A percentile compares a stretch with the other conserved stretches of the same genome.
These are phyloP conservation scores for Microchrysa polita DNA, from an alignment of 2,888 invertebrate species.

Conservation along the genomic window DNA sequence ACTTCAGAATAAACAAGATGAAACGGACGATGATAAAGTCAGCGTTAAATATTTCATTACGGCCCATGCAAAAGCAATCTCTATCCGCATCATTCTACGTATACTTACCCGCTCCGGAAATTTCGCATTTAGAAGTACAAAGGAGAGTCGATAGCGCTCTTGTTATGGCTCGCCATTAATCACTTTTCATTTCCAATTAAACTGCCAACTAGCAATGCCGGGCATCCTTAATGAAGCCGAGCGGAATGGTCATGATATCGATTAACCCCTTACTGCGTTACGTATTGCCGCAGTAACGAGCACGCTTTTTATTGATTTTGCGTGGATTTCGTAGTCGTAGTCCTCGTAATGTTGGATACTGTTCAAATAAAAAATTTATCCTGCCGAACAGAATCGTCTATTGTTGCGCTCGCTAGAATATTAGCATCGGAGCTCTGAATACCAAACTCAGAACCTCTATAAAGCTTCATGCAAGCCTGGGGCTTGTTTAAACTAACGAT, in stretches of 20 bases:
- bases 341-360: neutral
- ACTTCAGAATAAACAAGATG: too few species aligned
- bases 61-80: neutral
- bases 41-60: constrained; percentile 24
- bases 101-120: neutral
- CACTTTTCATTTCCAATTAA: constrained; percentile 38
- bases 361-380: neutral
- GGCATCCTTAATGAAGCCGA: constrained; percentile 27
- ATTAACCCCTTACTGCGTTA: constrained; percentile 35
- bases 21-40: too few species aligned
- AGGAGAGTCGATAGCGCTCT: neutral
- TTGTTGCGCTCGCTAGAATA: neutral
- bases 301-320: neutral
- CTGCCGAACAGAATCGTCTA: neutral
- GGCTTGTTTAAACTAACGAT: too few species aligned
- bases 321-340: too few species aligned
- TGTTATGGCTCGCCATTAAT: constrained; percentile 29
- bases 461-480: too few species aligned
- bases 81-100: too few species aligned
- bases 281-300: neutral
- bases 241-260: constrained; percentile 27
- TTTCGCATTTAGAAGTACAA: constrained; percentile 5
- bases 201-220: constrained; percentile 19
- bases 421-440: too few species aligned
- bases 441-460: too few species aligned